phyloP scores from a whole-genome alignment of 2,888 invertebrate species.

The Heliconius erato region DNA sequence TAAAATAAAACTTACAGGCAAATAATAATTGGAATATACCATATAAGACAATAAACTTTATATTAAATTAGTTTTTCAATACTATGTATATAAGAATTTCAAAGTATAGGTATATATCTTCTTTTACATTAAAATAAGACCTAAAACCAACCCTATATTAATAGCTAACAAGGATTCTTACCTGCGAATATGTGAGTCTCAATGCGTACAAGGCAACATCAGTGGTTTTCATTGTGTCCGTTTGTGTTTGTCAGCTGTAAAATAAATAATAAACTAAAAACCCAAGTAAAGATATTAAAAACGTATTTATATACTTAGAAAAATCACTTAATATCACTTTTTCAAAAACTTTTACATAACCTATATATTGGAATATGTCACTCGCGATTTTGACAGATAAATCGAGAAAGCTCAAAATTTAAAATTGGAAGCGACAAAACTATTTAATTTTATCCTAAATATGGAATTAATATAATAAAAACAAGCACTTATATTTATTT shows the following conservation, averaged over 20 bases:
- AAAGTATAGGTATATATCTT: too few species aligned
- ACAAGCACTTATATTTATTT: not conserved
- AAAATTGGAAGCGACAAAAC: constrained; percentile 38
- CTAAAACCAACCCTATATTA: not conserved
- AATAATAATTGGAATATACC: not conserved
- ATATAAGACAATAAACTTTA: too few species aligned
- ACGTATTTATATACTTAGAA: constrained; percentile 52
- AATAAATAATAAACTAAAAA: constrained; percentile 65
- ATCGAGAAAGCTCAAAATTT: constrained; percentile 24
- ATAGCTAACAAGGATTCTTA: constrained; percentile 61
- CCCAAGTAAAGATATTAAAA: constrained; percentile 57
- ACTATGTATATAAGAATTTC: not conserved
- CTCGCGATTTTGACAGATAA: constrained; percentile 55
- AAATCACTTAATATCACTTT: constrained; percentile 52
- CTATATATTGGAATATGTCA: constrained; percentile 59
- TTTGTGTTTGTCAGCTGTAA: constrained; percentile 74
- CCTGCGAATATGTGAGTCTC: constrained; percentile 88
- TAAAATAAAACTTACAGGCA: not conserved
- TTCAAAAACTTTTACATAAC: constrained; percentile 70
- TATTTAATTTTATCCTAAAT: not conserved
- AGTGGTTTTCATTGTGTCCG: constrained; percentile 85
- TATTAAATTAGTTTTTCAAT: too few species aligned
- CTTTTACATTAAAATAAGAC: not conserved
- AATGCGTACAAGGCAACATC: constrained; percentile 86
- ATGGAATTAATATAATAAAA: not conserved